Base-by-base conservation (phyloP, 2,888 invertebrate species). In the Serrognathus titanus region DNA sequence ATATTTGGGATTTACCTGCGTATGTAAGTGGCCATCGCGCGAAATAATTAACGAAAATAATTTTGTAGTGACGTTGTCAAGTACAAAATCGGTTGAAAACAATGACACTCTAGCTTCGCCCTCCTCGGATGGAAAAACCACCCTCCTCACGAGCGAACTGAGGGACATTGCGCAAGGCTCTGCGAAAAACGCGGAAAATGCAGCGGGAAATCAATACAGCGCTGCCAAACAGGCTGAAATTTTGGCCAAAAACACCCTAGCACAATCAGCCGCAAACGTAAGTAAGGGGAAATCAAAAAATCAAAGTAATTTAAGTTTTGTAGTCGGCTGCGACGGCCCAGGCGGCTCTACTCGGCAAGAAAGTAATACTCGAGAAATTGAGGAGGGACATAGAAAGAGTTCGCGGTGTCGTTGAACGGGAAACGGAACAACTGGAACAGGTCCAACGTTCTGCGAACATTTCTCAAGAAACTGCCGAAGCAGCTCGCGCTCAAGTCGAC, bases 311-410 rank as follows among this genome's bases (percentile, higher is more conserved):
- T 48, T 16, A 13, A 39, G 9, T 38, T 12, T 55, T 60, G 35
- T 86, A 89, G 66, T 83, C 89, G 2, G 84, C 85, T 0, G 83
- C 83, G 10, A 85, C 85, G 1, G 85, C 85, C 0, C 82, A 84
- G 11, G 85, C 85, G 1, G 89, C 79, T 66, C 82, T 79, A 70
- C 87, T 78, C 73, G 89, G 83, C 72, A 85, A 85, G 64, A 83
- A 84, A 74, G 72, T 75, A 46, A 68, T 76, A 24, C 66, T 75
- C 11, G 71, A 74, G 67, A 74, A 88, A 0, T 75, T 90, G 56
- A 87, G 89, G 69, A 88, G 89, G 70, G 89, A 89, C 75, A 84
- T 83, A n/a, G 81, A 84, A 9, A 88, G 88, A 63, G 85, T 87
- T 0, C 85, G 87, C 69, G 83, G 83, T 1, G 82, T 79, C 0